Evolutionary conservation across 1,140 invertebrate genomes (phyloP).

Genomic region (Drosophila carrolli): DNA sequence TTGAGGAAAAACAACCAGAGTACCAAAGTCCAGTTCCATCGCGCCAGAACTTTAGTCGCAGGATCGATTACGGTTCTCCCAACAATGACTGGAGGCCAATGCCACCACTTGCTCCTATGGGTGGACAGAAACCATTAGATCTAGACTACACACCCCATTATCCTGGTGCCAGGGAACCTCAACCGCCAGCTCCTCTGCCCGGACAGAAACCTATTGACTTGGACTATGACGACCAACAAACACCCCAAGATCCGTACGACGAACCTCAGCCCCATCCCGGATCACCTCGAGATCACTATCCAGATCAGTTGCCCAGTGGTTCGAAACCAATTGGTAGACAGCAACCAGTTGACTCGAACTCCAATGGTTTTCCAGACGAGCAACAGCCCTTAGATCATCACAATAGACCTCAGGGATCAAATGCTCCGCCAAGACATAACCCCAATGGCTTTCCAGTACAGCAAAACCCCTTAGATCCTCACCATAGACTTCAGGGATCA

Average conservation of each 20-base stretch:
- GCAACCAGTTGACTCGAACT: constrained; percentile 10
- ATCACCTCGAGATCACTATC: constrained; percentile 10
- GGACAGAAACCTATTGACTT: constrained; percentile 34
- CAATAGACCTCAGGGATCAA: neutral
- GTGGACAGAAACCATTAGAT: constrained; percentile 50
- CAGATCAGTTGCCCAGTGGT: constrained; percentile 35
- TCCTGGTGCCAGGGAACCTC: constrained; percentile 15
- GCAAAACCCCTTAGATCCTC: constrained; percentile 4
- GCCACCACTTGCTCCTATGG: constrained; percentile 21
- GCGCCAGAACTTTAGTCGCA: constrained; percentile 56
- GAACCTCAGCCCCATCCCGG: neutral
- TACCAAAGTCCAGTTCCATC: constrained; percentile 3
- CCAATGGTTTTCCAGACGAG: neutral
- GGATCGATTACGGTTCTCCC: constrained; percentile 32
- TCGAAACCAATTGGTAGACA: constrained; percentile 9
- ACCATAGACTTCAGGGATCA: neutral
- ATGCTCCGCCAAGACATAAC: neutral
- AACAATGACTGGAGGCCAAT: constrained; percentile 36
- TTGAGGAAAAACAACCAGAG: constrained; percentile 24
- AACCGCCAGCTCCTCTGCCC: neutral
- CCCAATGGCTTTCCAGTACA: neutral
- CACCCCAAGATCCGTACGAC: constrained; percentile 8
- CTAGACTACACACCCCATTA: constrained; percentile 35
- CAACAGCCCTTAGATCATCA: constrained; percentile 3
- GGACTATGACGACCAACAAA: constrained; percentile 17